Evolutionary conservation across 1,140 invertebrate genomes (phyloP).

Genomic region (Lepidotrigona ventralis): DNA sequence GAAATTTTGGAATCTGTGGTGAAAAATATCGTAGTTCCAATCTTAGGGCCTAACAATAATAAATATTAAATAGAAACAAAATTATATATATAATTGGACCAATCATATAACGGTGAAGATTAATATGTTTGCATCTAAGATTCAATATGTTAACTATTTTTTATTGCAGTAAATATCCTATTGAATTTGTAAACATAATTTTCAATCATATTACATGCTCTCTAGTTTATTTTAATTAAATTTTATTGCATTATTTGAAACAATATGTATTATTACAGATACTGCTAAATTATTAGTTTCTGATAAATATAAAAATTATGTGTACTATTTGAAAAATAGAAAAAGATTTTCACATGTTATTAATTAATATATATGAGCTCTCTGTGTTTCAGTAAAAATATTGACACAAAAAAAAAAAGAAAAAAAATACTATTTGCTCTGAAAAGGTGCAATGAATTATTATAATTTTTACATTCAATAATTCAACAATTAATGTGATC

Average conservation of each 20-base stretch:
- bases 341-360: conserved; percentile 14
- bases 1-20: neutral
- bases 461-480: conserved; percentile 51
- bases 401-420: conserved; percentile 21
- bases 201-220: conserved; percentile 18
- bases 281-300: conserved; percentile 12
- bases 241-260: neutral
- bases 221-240: conserved; percentile 33
- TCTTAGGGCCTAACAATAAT: conserved; percentile 37
- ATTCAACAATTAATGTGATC: conserved; percentile 64
- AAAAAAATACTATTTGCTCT: conserved; percentile 39
- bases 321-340: conserved; percentile 7
- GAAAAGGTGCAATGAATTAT: conserved; percentile 51
- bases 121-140: conserved; percentile 32
- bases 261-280: neutral
- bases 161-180: conserved; percentile 5
- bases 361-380: conserved; percentile 30
- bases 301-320: conserved; percentile 1
- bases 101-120: conserved; percentile 43
- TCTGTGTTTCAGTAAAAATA: conserved; percentile 32
- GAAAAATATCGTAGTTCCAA: conserved; percentile 18
- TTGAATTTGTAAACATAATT: conserved; percentile 20
- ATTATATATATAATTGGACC: conserved; percentile 53
- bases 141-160: conserved; percentile 12
- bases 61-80: conserved; percentile 41